Percentiles rank a stretch among this genome's conserved stretches.
phyloP scores from a whole-genome alignment of 2,797 vertebrate genomes.

The Oreochromis mossambicus region DNA sequence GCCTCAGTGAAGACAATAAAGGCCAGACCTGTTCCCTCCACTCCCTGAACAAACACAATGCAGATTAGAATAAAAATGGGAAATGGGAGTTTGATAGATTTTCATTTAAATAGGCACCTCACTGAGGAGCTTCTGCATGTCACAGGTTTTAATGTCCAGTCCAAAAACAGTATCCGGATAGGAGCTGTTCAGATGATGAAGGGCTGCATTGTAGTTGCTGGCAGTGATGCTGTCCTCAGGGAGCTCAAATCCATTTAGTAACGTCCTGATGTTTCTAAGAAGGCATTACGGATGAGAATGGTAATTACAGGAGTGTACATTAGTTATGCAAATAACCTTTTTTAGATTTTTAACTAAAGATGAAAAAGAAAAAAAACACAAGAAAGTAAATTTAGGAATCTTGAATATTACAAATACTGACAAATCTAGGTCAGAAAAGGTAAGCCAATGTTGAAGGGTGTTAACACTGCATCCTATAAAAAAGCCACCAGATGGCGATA shows the following conservation, averaged over 20 bases:
- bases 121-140: constrained; percentile 81
- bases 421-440: neutral
- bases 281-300: neutral
- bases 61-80: neutral
- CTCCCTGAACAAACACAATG: constrained; percentile 75
- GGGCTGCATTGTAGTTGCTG: constrained; percentile 74
- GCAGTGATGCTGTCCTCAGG: constrained; percentile 82
- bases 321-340: neutral
- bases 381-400: neutral
- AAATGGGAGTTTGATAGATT: rapidly evolving
- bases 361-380: neutral
- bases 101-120: constrained; percentile 66
- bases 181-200: constrained; percentile 70
- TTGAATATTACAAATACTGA: neutral
- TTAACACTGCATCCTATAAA: too few relatives aligned
- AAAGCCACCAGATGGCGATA: neutral
- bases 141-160: constrained; percentile 78
- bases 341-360: neutral
- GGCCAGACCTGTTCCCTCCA: constrained; percentile 92
- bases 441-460: neutral
- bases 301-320: neutral
- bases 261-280: constrained; percentile 84
- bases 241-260: constrained; percentile 84
- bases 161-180: constrained; percentile 40
- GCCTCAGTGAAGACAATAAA: constrained; percentile 98